These are phyloP conservation scores for Ernsta delagoae DNA, from an alignment of 2,888 invertebrate species.

Conservation along the genomic window DNA sequence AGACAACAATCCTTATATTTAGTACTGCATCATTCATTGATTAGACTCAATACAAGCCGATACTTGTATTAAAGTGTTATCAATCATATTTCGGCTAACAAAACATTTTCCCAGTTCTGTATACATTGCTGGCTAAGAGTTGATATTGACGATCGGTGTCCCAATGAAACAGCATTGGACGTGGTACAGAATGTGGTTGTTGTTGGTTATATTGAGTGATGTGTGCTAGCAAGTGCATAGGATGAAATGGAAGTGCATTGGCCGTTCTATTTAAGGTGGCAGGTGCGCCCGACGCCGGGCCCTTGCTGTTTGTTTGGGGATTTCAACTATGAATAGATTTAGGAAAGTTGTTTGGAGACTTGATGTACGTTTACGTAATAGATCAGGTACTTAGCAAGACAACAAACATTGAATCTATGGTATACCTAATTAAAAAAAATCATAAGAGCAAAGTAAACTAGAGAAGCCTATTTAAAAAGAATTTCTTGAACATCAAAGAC, in stretches of 20 bases:
- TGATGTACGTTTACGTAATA: slow-evolving; percentile 16
- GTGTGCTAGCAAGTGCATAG: too few species aligned
- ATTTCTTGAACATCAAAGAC: not conserved
- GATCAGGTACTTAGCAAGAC: slow-evolving; percentile 1
- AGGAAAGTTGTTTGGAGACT: slow-evolving; percentile 28
- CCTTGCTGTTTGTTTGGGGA: slow-evolving; percentile 37
- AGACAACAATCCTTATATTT: slow-evolving; percentile 34
- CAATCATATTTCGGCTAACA: slow-evolving; percentile 10
- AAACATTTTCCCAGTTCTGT: too few species aligned
- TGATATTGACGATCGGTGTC: too few species aligned
- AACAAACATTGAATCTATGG: not conserved
- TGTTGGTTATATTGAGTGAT: too few species aligned
- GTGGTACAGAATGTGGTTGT: too few species aligned
- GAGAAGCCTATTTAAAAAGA: not conserved
- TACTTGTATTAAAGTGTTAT: slow-evolving; percentile 50
- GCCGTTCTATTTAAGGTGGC: slow-evolving; percentile 64
- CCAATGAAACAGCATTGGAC: too few species aligned
- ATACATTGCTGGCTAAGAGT: too few species aligned
- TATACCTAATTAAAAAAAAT: not conserved
- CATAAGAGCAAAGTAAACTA: not conserved
- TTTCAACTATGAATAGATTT: slow-evolving; percentile 39
- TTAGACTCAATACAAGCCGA: slow-evolving; percentile 68
- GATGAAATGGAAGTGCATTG: slow-evolving; percentile 56
- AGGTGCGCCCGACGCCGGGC: slow-evolving; percentile 53
- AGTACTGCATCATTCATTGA: slow-evolving; percentile 60